These are phyloP conservation scores for Mya arenaria DNA, from an alignment of 1,140 invertebrate genomes.

Conservation along the genomic window DNA sequence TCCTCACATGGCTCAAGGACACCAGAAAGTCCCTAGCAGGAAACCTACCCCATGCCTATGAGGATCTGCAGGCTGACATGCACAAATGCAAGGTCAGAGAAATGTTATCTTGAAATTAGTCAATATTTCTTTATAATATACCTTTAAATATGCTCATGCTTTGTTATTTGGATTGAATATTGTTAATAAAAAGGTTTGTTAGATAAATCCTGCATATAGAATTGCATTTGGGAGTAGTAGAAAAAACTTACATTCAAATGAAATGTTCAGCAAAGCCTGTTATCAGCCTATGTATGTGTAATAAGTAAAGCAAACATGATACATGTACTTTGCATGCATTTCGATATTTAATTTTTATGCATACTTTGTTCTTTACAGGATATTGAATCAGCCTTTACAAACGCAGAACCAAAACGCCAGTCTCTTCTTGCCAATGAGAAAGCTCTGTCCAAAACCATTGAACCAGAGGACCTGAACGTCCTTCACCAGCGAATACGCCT, in stretches of 20 bases:
- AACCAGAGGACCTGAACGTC: constrained; percentile 92
- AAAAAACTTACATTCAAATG: no score
- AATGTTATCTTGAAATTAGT: no score
- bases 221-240: no score
- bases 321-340: constrained; percentile 50
- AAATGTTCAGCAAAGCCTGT: no score
- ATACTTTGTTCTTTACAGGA: constrained; percentile 65
- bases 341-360: background rate
- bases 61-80: constrained; percentile 75
- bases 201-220: no score
- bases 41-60: constrained; percentile 74
- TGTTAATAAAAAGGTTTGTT: no score
- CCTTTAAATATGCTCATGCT: no score
- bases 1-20: constrained; percentile 76
- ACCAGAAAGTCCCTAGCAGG: constrained; percentile 64
- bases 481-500: constrained; percentile 88
- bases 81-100: constrained; percentile 75
- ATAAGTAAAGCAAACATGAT: no score
- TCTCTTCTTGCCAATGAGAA: constrained; percentile 88
- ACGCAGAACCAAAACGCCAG: constrained; percentile 77
- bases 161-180: no score
- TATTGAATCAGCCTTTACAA: constrained; percentile 68
- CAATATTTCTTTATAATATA: no score
- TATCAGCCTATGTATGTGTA: no score
- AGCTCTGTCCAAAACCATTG: constrained; percentile 91